A percentile compares a stretch with the other conserved stretches of the same genome.
Conservation (phyloP, 2,113 vertebrate genomes). For the Xiphophorus hellerii region DNA sequence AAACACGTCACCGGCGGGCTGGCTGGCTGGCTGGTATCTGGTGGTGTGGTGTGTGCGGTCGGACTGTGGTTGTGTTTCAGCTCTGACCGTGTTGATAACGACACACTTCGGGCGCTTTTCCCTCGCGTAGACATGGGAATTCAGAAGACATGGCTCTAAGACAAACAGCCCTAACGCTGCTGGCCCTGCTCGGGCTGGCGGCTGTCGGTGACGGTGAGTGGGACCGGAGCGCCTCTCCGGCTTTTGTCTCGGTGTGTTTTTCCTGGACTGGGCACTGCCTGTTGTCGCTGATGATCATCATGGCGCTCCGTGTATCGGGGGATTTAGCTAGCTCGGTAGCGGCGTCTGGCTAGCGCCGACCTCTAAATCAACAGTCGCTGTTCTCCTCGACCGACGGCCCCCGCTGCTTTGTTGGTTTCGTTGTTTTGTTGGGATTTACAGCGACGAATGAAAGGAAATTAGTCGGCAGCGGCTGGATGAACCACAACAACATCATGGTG, state of each 20-base stretch:
- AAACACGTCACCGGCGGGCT: constrained; percentile 68
- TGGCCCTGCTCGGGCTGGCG: constrained; percentile 71
- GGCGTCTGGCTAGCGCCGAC: constrained; percentile 48
- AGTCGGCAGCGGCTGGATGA: constrained; percentile 34
- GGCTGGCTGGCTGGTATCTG: constrained; percentile 51
- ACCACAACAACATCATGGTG: constrained; percentile 70
- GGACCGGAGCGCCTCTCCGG: constrained; percentile 48
- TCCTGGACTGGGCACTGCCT: constrained; percentile 68
- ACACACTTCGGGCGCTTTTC: constrained; percentile 69
- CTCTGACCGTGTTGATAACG: constrained; percentile 69
- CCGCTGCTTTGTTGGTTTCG: neutral
- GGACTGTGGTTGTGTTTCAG: constrained; percentile 75
- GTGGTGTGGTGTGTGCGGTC: constrained; percentile 69
- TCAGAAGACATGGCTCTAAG: constrained; percentile 76
- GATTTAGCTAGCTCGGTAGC: constrained; percentile 53
- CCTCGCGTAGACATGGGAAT: constrained; percentile 79
- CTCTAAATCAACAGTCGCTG: constrained; percentile 15
- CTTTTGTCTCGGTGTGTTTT: constrained; percentile 66
- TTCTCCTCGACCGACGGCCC: neutral
- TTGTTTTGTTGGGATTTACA: neutral
- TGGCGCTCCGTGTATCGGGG: constrained; percentile 72
- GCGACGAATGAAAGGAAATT: neutral
- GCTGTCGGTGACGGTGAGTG: constrained; percentile 77
- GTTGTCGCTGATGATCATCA: constrained; percentile 76
- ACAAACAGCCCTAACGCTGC: constrained; percentile 59